A percentile compares a stretch with the other conserved stretches of the same genome.
Evolutionary conservation across 2,888 invertebrate genomes (phyloP).

Genomic region (Hydriomena furcata): DNA sequence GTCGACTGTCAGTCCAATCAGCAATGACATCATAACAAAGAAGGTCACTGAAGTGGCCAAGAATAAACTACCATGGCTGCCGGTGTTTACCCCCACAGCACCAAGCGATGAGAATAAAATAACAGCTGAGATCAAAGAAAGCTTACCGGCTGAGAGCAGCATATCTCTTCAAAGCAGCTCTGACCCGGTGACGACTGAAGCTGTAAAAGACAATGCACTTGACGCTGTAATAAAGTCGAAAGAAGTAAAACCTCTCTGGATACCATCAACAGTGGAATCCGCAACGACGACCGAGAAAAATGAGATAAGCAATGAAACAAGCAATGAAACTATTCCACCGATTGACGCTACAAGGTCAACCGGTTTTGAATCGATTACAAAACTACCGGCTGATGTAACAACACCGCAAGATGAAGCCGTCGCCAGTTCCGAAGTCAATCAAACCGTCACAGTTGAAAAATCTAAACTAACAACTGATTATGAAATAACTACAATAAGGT

Average conservation of each 20-base stretch:
- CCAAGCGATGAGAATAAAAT: conserved; percentile 41
- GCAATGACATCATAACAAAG: conserved; percentile 59
- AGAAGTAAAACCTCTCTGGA: conserved; percentile 53
- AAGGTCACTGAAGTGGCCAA: conserved; percentile 60
- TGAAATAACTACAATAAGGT: conserved; percentile 76
- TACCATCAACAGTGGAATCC: conserved; percentile 48
- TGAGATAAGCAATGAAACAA: conserved; percentile 47
- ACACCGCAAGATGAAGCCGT: conserved; percentile 69
- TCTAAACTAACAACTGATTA: conserved; percentile 57
- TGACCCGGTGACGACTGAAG: conserved; percentile 49
- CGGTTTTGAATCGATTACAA: conserved; percentile 79
- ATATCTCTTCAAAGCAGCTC: conserved; percentile 60
- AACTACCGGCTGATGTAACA: conserved; percentile 70
- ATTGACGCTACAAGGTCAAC: conserved; percentile 63
- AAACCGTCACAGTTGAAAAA: conserved; percentile 46
- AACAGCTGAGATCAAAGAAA: conserved; percentile 58
- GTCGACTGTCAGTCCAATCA: conserved; percentile 47
- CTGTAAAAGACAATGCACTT: conserved; percentile 38
- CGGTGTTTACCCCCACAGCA: conserved; percentile 44
- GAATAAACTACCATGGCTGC: conserved; percentile 61
- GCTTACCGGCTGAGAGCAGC: conserved; percentile 63
- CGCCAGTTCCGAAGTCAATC: conserved; percentile 53
- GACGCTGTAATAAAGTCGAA: conserved; percentile 41
- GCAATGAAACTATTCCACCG: conserved; percentile 56
- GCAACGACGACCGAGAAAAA: conserved; percentile 49